Evolutionary conservation across 2,113 vertebrate species (phyloP).

Genomic region (Xiphophorus couchianus): DNA sequence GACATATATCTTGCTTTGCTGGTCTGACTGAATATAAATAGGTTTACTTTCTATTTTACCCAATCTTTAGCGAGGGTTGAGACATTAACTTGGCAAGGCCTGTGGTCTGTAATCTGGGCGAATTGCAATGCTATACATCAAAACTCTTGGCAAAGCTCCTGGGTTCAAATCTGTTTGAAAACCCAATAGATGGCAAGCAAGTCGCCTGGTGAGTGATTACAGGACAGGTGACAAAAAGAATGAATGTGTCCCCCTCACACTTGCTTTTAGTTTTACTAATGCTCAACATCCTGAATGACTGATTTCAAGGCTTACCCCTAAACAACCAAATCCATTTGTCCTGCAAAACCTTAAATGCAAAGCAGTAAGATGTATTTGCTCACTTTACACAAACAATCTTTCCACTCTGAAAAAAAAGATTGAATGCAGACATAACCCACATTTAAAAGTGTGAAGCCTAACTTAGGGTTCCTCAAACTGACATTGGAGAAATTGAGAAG

Average conservation of each 20-base stretch:
- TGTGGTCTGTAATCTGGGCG: slow-evolving; percentile 41
- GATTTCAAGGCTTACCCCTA: slow-evolving; percentile 24
- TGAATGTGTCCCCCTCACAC: slow-evolving; percentile 10
- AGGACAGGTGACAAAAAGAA: slow-evolving; percentile 20
- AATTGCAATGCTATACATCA: slow-evolving; percentile 45
- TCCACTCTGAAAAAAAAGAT: slow-evolving; percentile 7
- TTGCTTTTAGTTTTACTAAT: slow-evolving; percentile 26
- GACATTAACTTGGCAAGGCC: slow-evolving; percentile 51
- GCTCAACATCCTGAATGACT: slow-evolving; percentile 17
- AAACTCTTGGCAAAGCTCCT: slow-evolving; percentile 41
- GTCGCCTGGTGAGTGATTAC: slow-evolving; percentile 14
- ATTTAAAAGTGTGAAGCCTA: slow-evolving; percentile 23
- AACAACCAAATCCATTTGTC: slow-evolving; percentile 25
- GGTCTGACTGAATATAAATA: slow-evolving; percentile 42
- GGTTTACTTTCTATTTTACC: slow-evolving; percentile 53
- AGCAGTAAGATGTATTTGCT: slow-evolving; percentile 5
- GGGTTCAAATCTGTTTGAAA: slow-evolving; percentile 39
- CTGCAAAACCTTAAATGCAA: slow-evolving; percentile 5
- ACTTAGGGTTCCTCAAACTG: slow-evolving; percentile 32
- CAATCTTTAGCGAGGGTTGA: slow-evolving; percentile 36
- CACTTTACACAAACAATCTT: slow-evolving; percentile 19
- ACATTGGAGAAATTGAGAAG: slow-evolving; percentile 37
- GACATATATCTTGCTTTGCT: slow-evolving; percentile 44
- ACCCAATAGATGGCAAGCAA: slow-evolving; percentile 37
- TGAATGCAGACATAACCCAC: slow-evolving; percentile 16